phyloP scores from a whole-genome alignment of 2,113 vertebrate genomes.

The Halichoeres trimaculatus region DNA sequence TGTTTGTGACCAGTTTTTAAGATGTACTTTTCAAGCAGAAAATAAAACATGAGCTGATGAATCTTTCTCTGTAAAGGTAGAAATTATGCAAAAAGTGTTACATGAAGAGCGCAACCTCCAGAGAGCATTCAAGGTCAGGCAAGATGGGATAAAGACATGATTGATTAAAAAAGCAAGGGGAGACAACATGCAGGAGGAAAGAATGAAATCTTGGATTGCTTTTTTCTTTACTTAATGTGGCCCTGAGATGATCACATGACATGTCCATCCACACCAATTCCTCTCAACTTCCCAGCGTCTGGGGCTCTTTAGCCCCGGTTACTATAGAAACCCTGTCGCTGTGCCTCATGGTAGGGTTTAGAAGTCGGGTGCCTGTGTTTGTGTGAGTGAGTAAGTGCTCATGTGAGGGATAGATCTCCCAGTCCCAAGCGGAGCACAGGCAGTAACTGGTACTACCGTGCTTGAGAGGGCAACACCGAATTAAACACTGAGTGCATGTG shows the following conservation, averaged over 20 bases:
- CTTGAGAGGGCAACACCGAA: conserved; percentile 39
- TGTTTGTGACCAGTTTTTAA: background rate
- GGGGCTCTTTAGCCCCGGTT: conserved; percentile 53
- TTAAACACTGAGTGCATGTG: conserved; percentile 7
- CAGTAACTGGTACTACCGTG: conserved; percentile 75
- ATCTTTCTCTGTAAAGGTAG: background rate
- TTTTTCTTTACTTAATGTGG: conserved; percentile 16
- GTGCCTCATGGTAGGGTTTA: conserved; percentile 49
- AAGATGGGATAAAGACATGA: background rate
- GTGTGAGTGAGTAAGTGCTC: conserved; percentile 1
- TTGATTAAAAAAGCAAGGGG: background rate
- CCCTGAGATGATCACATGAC: conserved; percentile 53
- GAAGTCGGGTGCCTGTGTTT: conserved; percentile 16
- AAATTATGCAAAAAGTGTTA: background rate
- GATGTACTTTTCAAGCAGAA: background rate
- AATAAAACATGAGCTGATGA: background rate
- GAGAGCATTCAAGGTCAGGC: background rate
- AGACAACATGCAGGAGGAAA: background rate
- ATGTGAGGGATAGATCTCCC: conserved; percentile 44
- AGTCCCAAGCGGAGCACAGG: conserved; percentile 37
- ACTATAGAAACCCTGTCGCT: conserved; percentile 47
- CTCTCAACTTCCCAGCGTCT: conserved; percentile 38
- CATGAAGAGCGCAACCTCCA: background rate
- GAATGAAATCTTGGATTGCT: background rate
- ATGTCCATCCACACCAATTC: conserved; percentile 24